Percentiles rank a stretch among this genome's conserved stretches.
Conservation (phyloP, 2,113 vertebrate genomes). For the Tachysurus fulvidraco region DNA sequence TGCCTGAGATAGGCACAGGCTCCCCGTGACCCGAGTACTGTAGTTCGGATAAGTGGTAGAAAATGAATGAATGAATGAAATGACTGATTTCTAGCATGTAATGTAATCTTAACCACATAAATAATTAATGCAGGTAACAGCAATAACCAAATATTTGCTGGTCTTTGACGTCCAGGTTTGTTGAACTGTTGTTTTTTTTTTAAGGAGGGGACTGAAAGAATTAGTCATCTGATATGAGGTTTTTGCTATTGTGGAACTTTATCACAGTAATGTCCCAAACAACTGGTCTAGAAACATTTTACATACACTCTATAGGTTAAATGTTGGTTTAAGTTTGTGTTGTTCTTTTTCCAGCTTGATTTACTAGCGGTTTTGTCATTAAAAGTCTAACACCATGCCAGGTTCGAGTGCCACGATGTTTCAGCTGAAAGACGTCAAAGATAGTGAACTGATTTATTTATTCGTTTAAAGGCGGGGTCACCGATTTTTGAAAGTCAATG, state of each 20-base stretch:
- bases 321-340: neutral
- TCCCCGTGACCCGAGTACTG: too few species aligned
- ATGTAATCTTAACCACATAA: neutral
- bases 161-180: neutral
- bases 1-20: too few species aligned
- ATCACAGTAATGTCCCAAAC: neutral
- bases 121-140: neutral
- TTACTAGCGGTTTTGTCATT: neutral
- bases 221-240: neutral
- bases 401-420: neutral
- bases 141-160: neutral
- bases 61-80: too few species aligned
- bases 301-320: neutral
- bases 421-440: too few species aligned
- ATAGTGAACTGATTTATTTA: too few species aligned
- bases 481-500: too few species aligned
- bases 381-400: neutral
- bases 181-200: neutral
- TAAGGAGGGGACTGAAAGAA: neutral
- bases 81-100: neutral
- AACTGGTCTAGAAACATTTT: neutral
- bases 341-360: neutral
- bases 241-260: neutral
- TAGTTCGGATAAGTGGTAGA: too few species aligned
- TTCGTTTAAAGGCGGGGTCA: too few species aligned